Evolutionary conservation across 2,113 vertebrate genomes (phyloP), one percentile per base, ranked within the genome.

Genomic region (Numida meleagris): DNA sequence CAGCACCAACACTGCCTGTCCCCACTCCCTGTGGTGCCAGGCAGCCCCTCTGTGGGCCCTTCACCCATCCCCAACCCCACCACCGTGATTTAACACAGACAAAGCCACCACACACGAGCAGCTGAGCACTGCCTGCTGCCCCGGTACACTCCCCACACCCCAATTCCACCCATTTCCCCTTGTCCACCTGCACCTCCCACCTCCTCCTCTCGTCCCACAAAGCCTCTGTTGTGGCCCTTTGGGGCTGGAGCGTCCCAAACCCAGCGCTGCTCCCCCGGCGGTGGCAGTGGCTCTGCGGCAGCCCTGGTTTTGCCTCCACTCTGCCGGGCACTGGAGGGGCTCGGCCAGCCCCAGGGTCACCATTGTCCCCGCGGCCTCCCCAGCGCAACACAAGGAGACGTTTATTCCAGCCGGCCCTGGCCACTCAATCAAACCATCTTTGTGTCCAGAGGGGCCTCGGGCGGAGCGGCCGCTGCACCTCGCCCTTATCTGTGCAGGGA

Each of bases 361-460:
- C 95, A 92, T 93, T 94, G 96, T 94, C 94, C 94, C 94, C 7
- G 24, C 3, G 38, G 93, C 94, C 93, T 86, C 91, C 83, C 86
- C 89, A 89, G 61, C 10, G 13, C 3, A 8, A 82, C 95, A 96
- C 96, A 96, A 96, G 96, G 95, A 72, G 89, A 96, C 91, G 9
- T 96, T 96, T 96, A 96, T 96, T 96, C 92, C 82, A 45, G 68
- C 33, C 92, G 46, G 90, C 77, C 14, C 73, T 0, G 40, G 93
- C 82, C 93, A 91, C 89, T 95, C 92, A 91, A 94, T 96, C 94
- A 93, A 95, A 93, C 89, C 91, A 94, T 68, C 96, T 96, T 96
- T 95, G 95, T 95, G 92, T 90, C 73, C 86, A 29, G 81, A 68
- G 73, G 92, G 95, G 94, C 93, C 96, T 33, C 88, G 77, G 88